Conservation (phyloP, 2,888 invertebrate species). For the Limenitis camilla region DNA sequence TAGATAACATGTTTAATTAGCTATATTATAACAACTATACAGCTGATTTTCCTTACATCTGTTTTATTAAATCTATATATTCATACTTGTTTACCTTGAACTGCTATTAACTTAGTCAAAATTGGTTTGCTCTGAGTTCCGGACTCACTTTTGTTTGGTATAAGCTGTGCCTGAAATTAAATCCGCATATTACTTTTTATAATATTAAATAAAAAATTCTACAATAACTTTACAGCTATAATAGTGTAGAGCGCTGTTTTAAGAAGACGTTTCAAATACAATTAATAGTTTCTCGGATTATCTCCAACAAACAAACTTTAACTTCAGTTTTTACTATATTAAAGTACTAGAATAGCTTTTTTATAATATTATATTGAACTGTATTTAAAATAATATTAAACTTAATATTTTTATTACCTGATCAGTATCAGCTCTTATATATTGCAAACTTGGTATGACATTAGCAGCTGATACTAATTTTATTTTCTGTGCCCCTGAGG, state of each 20-base stretch:
- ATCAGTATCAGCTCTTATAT: slow-evolving; percentile 38
- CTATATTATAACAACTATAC: too few relatives aligned
- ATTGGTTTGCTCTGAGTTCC: slow-evolving; percentile 38
- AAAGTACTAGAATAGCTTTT: too few relatives aligned
- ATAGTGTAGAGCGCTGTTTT: too few relatives aligned
- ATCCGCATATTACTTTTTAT: too few relatives aligned
- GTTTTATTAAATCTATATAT: neutral
- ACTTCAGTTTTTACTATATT: too few relatives aligned
- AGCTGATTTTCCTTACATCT: neutral
- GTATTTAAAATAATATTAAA: slow-evolving; percentile 37
- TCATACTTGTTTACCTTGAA: slow-evolving; percentile 52
- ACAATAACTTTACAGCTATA: too few relatives aligned
- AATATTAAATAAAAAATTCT: slow-evolving; percentile 25
- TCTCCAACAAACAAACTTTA: too few relatives aligned
- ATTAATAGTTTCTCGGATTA: too few relatives aligned
- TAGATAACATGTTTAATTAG: too few relatives aligned
- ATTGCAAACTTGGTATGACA: slow-evolving; percentile 36
- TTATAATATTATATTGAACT: slow-evolving; percentile 25
- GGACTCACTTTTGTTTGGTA: slow-evolving; percentile 33
- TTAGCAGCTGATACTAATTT: slow-evolving; percentile 42
- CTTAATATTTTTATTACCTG: slow-evolving; percentile 37
- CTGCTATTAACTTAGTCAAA: slow-evolving; percentile 46
- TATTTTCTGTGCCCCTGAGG: slow-evolving; percentile 50
- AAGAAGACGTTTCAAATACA: too few relatives aligned
- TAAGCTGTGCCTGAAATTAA: slow-evolving; percentile 50